Conservation (phyloP, 2,113 vertebrate genomes). For the Myiopsitta monachus region DNA sequence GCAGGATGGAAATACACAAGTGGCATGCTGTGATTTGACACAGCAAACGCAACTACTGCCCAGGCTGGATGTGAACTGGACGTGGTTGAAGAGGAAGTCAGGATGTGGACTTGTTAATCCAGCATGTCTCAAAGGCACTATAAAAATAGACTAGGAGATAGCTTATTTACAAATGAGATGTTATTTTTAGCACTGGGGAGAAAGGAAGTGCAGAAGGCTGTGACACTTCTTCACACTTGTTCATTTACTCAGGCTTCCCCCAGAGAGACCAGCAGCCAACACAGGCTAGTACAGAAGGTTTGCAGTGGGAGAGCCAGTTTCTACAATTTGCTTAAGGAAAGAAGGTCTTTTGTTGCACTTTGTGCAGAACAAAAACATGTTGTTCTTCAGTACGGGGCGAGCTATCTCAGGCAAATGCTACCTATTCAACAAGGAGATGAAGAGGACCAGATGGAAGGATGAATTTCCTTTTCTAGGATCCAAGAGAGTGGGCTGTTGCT, state of each 20-base stretch:
- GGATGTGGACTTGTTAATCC: conserved; percentile 1
- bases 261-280: background rate
- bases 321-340: background rate
- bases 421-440: conserved; percentile 36
- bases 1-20: background rate
- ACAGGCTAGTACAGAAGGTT: background rate
- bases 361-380: background rate
- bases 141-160: conserved; percentile 10
- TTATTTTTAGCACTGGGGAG: background rate
- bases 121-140: background rate
- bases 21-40: background rate
- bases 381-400: background rate
- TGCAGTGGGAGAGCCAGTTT: conserved; percentile 15
- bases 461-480: conserved; percentile 48
- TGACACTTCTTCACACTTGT: conserved; percentile 33
- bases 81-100: background rate
- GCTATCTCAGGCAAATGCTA: conserved; percentile 24
- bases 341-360: conserved; percentile 3
- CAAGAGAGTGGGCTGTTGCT: conserved; percentile 47
- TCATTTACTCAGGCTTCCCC: conserved; percentile 41
- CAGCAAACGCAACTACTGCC: background rate
- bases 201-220: conserved; percentile 34
- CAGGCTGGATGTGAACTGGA: background rate
- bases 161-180: conserved; percentile 44
- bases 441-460: conserved; percentile 51